Percentiles rank a stretch among this genome's conserved stretches.
Evolutionary conservation across 2,797 vertebrate species (phyloP).

Genomic region (Zalophus californianus): DNA sequence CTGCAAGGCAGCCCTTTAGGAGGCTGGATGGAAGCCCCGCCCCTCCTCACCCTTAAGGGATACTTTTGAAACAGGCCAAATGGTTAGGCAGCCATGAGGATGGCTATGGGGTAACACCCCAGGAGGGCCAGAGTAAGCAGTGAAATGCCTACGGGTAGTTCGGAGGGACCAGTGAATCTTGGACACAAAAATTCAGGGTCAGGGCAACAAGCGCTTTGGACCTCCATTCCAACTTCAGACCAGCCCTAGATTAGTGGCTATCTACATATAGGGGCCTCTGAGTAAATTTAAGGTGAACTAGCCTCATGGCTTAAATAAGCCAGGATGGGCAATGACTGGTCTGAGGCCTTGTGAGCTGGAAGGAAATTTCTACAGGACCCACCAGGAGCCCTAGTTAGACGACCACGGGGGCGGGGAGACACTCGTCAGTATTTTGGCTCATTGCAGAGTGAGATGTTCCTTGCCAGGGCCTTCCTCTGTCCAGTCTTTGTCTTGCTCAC

Average conservation of each 20-base stretch:
- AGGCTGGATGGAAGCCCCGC: not conserved
- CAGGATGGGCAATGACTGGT: not conserved
- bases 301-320: not conserved
- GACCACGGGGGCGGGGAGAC: not conserved
- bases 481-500: not conserved
- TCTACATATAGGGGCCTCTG: not conserved
- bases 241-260: not conserved
- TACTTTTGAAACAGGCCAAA: not conserved
- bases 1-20: fast-evolving
- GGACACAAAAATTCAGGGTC: not conserved
- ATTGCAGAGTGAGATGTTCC: not conserved
- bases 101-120: not conserved
- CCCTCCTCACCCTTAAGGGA: not conserved
- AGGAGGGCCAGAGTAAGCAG: not conserved
- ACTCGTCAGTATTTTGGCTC: not conserved
- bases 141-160: not conserved
- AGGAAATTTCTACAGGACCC: not conserved
- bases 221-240: not conserved
- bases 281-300: not conserved
- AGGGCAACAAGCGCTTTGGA: not conserved
- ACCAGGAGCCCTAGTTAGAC: not conserved
- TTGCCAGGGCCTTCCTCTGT: not conserved
- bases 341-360: not conserved
- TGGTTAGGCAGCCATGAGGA: not conserved
- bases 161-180: not conserved